These are phyloP conservation scores for Sphenodon punctatus DNA, from an alignment of 2,797 vertebrate species.

Conservation along the genomic window DNA sequence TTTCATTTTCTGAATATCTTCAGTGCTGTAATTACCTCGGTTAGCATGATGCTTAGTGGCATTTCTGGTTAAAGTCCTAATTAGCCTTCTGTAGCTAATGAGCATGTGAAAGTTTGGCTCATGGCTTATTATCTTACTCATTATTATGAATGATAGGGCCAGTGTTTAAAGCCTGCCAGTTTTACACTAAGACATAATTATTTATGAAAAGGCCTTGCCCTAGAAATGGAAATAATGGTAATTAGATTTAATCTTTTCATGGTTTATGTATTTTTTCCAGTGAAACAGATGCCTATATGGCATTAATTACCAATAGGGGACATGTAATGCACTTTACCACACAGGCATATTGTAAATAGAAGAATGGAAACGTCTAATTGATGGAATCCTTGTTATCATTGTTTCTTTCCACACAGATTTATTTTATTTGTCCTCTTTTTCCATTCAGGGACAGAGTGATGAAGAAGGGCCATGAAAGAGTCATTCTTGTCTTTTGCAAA, in stretches of 20 bases:
- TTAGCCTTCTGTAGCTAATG: slow-evolving; percentile 70
- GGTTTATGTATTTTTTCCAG: slow-evolving; percentile 43
- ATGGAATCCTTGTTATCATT: background rate
- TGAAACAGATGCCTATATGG: slow-evolving; percentile 61
- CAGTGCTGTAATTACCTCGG: slow-evolving; percentile 35
- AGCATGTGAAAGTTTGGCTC: slow-evolving; percentile 57
- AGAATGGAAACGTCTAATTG: background rate
- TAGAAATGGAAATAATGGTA: slow-evolving; percentile 75
- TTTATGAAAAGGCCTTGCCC: slow-evolving; percentile 73
- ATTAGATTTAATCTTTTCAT: slow-evolving; percentile 73
- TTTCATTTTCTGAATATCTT: slow-evolving; percentile 19
- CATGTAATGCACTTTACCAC: slow-evolving; percentile 9
- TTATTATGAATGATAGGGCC: slow-evolving; percentile 70
- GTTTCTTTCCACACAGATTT: background rate
- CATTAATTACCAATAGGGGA: slow-evolving; percentile 49
- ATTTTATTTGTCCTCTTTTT: too few relatives aligned
- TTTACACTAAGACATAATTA: slow-evolving; percentile 69
- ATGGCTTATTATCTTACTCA: slow-evolving; percentile 65
- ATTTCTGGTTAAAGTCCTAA: slow-evolving; percentile 69
- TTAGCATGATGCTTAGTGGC: slow-evolving; percentile 54
- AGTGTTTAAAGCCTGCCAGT: slow-evolving; percentile 53
- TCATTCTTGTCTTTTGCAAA: too few relatives aligned
- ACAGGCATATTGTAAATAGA: slow-evolving; percentile 11
- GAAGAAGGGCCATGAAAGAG: too few relatives aligned
- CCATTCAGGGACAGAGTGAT: too few relatives aligned